phyloP scores from a whole-genome alignment of 1,140 invertebrate species.

The Antheraea pernyi region DNA sequence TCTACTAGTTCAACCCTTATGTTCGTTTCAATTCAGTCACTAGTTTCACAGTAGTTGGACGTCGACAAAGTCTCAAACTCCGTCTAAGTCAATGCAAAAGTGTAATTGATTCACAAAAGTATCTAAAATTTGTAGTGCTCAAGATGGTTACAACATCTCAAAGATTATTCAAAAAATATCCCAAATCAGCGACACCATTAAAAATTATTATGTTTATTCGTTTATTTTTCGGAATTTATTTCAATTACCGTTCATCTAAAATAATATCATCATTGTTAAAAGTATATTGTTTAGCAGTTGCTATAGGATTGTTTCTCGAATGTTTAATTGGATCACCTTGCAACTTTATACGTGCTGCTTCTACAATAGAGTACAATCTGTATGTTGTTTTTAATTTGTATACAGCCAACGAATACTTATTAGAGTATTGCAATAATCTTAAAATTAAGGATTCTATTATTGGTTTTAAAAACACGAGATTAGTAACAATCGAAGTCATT shows the following conservation, averaged over 20 bases:
- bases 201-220: background rate
- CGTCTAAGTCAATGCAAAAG: too few relatives aligned
- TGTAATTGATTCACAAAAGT: too few relatives aligned
- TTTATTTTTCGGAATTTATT: background rate
- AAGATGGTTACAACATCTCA: background rate
- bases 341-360: background rate
- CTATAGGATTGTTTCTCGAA: background rate
- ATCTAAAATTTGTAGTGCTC: background rate
- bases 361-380: background rate
- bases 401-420: conserved; percentile 5
- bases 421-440: background rate
- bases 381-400: background rate
- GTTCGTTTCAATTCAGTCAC: too few relatives aligned
- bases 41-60: too few relatives aligned
- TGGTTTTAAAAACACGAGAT: conserved; percentile 1
- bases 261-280: background rate
- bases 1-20: too few relatives aligned
- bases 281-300: background rate
- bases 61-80: too few relatives aligned
- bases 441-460: conserved; percentile 3
- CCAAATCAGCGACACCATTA: background rate
- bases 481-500: background rate
- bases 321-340: background rate
- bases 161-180: background rate
- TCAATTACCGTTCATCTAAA: background rate